Base-by-base conservation (phyloP, 2,113 vertebrate species). In the Protobothrops mucrosquamatus region DNA sequence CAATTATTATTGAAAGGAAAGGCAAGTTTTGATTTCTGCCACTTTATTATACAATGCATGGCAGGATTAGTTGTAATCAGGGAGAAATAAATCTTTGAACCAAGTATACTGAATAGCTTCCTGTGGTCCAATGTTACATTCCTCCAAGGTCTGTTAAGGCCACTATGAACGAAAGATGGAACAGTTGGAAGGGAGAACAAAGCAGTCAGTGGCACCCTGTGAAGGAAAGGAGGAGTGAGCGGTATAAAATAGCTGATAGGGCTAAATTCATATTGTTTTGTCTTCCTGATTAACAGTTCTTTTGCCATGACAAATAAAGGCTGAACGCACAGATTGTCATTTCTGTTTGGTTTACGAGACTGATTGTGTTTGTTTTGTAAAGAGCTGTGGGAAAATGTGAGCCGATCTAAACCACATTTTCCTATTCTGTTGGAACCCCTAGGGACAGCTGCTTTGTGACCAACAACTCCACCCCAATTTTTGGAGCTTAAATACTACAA, bases 281-380 rank as follows among this genome's bases (percentile, higher is more conserved):
- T 96, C 95, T 96, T 95, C 94, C 96, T 89, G 94, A 97, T 98
- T 98, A 97, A 98, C 97, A 98, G 97, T 98, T 98, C 98, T 98
- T 96, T 97, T 98, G 98, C 98, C 98, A 98, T 98, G 97, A 97
- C 97, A 98, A 98, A 98, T 98, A 98, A 97, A 98, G 96, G 97
- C 97, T 94, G 97, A 96, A 95, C 95, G 54, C 98, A 97, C 95
- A 97, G 96, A 97, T 97, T 97, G 97, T 96, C 95, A 97, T 96
- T 93, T 93, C 96, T 98, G 97, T 98, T 98, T 97, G 96, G 96
- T 97, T 98, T 98, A 95, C 92, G 94, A 94, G 95, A 96, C 94
- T 94, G 93, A 95, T 96, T 93, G 96, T 95, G 90, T 96, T 97
- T 97, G 93, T 96, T 97, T 97, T 97, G 96, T 94, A 95, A 95